These are phyloP conservation scores for Marasmarcha lunaedactyla DNA, from an alignment of 2,888 invertebrate species.

Conservation along the genomic window DNA sequence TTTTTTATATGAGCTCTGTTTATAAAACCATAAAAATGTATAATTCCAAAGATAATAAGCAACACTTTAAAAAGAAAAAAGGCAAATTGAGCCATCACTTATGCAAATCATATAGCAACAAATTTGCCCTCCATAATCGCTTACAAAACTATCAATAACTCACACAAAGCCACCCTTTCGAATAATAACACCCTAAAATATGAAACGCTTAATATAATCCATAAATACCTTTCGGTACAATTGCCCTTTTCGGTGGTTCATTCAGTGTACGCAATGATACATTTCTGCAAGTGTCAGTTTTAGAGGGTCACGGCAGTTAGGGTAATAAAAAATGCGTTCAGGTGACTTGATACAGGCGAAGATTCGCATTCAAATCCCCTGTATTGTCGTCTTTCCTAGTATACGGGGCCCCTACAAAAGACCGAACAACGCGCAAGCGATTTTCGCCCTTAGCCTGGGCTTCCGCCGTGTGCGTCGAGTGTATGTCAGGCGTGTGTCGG, in stretches of 20 bases:
- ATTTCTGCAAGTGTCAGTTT: slow-evolving; percentile 38
- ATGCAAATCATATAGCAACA: background rate
- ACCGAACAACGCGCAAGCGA: too few relatives aligned
- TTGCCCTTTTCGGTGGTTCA: slow-evolving; percentile 65
- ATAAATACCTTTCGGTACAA: slow-evolving; percentile 38
- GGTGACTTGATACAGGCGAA: slow-evolving; percentile 34
- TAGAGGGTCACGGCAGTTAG: slow-evolving; percentile 20
- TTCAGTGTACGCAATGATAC: slow-evolving; percentile 36
- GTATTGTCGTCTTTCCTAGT: too few relatives aligned
- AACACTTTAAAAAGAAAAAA: too few relatives aligned
- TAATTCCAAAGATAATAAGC: too few relatives aligned
- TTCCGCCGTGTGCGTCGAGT: too few relatives aligned
- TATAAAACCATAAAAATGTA: too few relatives aligned
- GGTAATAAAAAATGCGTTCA: slow-evolving; percentile 37
- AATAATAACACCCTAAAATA: slow-evolving; percentile 31
- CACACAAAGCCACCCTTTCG: background rate
- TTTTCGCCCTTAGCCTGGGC: too few relatives aligned
- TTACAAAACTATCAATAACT: background rate
- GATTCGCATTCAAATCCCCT: too few relatives aligned
- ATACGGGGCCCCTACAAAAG: too few relatives aligned
- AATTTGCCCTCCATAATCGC: background rate
- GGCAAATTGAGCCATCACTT: too few relatives aligned
- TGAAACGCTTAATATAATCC: slow-evolving; percentile 60
- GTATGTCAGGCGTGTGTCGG: too few relatives aligned
- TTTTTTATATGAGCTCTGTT: too few relatives aligned